Percentiles rank a stretch among this genome's conserved stretches.
Conservation (phyloP, 30 jellyfish, hydroid and myxozoan genomes). For the Turritopsis dohrnii region DNA sequence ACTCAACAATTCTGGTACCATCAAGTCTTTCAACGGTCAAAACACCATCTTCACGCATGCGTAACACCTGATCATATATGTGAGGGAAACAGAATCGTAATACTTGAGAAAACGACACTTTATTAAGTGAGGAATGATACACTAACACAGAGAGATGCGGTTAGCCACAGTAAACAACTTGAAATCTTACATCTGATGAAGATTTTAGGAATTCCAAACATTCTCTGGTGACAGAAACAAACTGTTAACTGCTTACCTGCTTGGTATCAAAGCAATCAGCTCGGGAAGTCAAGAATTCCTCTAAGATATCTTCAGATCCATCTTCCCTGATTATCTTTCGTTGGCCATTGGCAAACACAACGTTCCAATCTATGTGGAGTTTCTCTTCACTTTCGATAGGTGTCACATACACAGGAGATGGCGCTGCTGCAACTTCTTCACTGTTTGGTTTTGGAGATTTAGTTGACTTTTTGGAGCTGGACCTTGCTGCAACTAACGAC, state of each 20-base stretch:
- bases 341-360: slow-evolving; percentile 11
- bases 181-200: too few species aligned
- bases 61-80: slow-evolving; percentile 32
- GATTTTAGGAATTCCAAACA: too few species aligned
- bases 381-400: not conserved
- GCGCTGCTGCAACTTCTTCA: not conserved
- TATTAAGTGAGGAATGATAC: too few species aligned
- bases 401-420: not conserved
- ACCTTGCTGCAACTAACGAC: not conserved
- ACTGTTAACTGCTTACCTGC: not conserved
- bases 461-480: not conserved
- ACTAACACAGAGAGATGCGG: too few species aligned
- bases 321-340: slow-evolving; percentile 8
- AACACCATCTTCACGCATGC: slow-evolving; percentile 90
- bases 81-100: not conserved
- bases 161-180: too few species aligned
- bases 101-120: not conserved
- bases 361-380: not conserved
- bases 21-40: slow-evolving; percentile 43
- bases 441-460: not conserved
- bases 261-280: slow-evolving; percentile 13
- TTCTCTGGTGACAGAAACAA: too few species aligned
- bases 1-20: slow-evolving; percentile 63
- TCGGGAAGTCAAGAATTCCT: not conserved
- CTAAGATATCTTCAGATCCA: not conserved